Evolutionary conservation across 2,888 invertebrate genomes (phyloP), one percentile per base, ranked within the genome.

Genomic region (Trichogramma dendrolimi): DNA sequence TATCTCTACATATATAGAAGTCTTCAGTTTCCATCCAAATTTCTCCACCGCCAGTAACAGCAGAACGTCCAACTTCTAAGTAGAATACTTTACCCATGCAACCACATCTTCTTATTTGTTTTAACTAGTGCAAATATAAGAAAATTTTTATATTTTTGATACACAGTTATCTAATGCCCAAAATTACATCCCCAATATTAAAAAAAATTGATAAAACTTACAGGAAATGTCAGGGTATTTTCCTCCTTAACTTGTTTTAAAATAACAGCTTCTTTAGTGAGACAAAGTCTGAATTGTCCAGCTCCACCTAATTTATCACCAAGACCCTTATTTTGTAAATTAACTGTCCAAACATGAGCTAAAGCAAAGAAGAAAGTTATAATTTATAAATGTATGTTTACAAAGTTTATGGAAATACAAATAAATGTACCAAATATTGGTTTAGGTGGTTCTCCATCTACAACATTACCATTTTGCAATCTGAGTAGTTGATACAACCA

Each of bases 21-120:
- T 96, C 96, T 72, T 94, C 94, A 0, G 94, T 91, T 75, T 92
- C 91, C 91, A 96, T 92, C 92, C 94, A 96, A 61, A 96, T 83
- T 79, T 95, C 94, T 14, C 96, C 96, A n/a, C 92, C 88, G 5
- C 96, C 96, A 1, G 94, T 89, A 41, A 87, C 84, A 61, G 95
- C 90, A 70, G 90, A 89, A 68, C 96, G 85, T 1, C 96, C 96
- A 58, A 96, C 87, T 83, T 96, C 96, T 85, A 96, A 88, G 80
- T 92, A 94, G 83, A 96, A 95, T 79, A 91, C 92, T 66, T 89
- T 88, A 71, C 93, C 92, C n/a, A 91, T 87, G 74, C 89, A 88
- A 6, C 95, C 96, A 79, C 94, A 94, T 72, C 92, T 86, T 73
- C 79, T 82, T 75, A 86, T 83, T 67, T 81, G 83, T 65, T 80